Base-by-base conservation (phyloP, 2,888 invertebrate species). In the Chrysodeixis includens region DNA sequence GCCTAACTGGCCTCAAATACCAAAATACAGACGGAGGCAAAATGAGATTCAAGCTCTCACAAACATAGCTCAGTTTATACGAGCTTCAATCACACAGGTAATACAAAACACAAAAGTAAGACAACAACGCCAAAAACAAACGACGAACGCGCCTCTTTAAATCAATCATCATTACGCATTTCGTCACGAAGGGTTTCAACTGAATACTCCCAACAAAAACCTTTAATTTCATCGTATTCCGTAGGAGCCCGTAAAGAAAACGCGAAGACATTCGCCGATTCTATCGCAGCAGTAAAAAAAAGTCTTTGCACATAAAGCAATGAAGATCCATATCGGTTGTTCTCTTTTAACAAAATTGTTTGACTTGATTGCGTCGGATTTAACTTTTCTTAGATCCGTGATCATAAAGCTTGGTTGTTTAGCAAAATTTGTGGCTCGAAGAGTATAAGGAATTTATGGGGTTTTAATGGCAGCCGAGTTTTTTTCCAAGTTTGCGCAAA, bases 281-380 rank as follows among this genome's bases (percentile, higher is more conserved):
- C 83, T 83, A 86, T 86, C 83, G 75, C 61, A 57, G 74, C 81
- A 79, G 83, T 84, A 86, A 85, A 82, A 83, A 71, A 84, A 85
- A 83, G 71, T 71, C 68, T 73, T 74, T 72, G 66, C 74, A 78
- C 77, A 74, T 82, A 83, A 82, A 85, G 78, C 58, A 70, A 65
- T 32, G 60, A 57, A 84, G 85, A 86, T 86, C 66, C 62, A 66
- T 79, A 84, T 84, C 84, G 71, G 76, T 63, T 67, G 67, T 76
- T 79, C 75, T 75, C 79, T 78, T 85, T 86, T 82, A 77, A 76
- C 73, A 62, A 73, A 82, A 83, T 79, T 79, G 79, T 78, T 75
- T 59, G 52, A 73, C 63, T 78, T 77, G 74, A 82, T 81, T 81
- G 81, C 73, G 71, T 77, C 58, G 71, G 76, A 74, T 79, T 76